Percentiles rank a stretch among this genome's conserved stretches.
Conservation (phyloP, 2,888 invertebrate genomes). For the Mythimna ferrago region DNA sequence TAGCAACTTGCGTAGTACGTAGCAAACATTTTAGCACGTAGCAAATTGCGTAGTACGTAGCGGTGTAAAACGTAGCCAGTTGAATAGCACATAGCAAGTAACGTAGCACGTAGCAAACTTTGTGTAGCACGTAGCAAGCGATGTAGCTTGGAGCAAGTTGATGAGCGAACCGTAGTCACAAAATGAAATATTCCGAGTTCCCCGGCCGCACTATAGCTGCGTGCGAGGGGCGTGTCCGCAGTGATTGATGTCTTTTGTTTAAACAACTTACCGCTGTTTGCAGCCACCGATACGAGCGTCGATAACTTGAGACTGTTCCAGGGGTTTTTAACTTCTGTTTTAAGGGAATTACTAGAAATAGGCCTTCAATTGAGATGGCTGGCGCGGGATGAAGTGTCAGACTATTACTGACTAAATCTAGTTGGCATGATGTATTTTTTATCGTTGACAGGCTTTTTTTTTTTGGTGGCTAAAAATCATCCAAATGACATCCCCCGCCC, state of each 20-base stretch:
- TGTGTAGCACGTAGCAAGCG: too few species aligned
- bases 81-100: background rate
- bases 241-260: slow-evolving; percentile 86
- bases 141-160: background rate
- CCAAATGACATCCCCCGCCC: too few species aligned
- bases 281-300: slow-evolving; percentile 62
- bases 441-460: too few species aligned
- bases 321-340: slow-evolving; percentile 11
- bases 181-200: background rate
- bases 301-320: slow-evolving; percentile 58
- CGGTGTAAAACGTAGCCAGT: background rate
- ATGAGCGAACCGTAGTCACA: too few species aligned
- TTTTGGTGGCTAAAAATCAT: too few species aligned
- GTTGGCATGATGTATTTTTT: too few species aligned
- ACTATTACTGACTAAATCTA: too few species aligned
- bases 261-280: slow-evolving; percentile 75
- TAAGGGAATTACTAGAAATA: background rate
- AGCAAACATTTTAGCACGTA: background rate
- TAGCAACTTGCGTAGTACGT: background rate
- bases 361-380: too few species aligned
- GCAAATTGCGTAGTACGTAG: background rate
- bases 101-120: background rate
- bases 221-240: slow-evolving; percentile 69
- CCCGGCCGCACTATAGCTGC: slow-evolving; percentile 69
- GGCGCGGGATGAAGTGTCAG: too few species aligned